Percentiles rank a stretch among this genome's conserved stretches.
Evolutionary conservation across 2,797 vertebrate species (phyloP).

Genomic region (Paedocypris micromegethes): DNA sequence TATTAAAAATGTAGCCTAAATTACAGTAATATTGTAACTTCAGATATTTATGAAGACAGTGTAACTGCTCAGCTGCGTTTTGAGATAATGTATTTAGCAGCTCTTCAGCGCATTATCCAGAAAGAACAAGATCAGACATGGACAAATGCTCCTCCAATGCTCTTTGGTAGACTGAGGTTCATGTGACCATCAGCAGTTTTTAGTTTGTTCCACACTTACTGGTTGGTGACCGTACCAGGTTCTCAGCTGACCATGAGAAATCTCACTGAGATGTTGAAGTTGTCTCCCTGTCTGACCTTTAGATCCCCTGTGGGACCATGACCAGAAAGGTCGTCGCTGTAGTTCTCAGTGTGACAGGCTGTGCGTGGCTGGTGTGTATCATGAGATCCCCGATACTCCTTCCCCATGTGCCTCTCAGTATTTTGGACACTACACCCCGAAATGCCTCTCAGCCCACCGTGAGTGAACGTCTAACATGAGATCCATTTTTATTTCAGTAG

Average conservation of each 20-base stretch:
- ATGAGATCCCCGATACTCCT: constrained; percentile 62
- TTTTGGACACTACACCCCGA: constrained; percentile 64
- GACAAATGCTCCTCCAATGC: constrained; percentile 7
- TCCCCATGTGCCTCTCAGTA: constrained; percentile 61
- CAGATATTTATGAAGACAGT: too few relatives aligned
- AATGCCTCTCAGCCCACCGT: constrained; percentile 64
- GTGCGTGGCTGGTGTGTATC: constrained; percentile 59
- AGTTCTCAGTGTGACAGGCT: constrained; percentile 63
- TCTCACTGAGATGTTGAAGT: constrained; percentile 2
- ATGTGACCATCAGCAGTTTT: constrained; percentile 67
- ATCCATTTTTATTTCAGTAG: not conserved
- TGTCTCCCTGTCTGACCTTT: constrained; percentile 24
- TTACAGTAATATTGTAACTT: too few relatives aligned
- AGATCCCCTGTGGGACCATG: constrained; percentile 55
- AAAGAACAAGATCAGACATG: constrained; percentile 52
- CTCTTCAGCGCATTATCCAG: constrained; percentile 37
- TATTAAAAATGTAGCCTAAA: too few relatives aligned
- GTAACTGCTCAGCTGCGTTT: too few relatives aligned
- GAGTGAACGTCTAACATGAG: constrained; percentile 5
- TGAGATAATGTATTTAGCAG: too few relatives aligned
- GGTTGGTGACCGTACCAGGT: constrained; percentile 6
- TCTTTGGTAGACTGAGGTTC: constrained; percentile 14
- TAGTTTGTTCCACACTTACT: constrained; percentile 60
- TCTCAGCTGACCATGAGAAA: constrained; percentile 26
- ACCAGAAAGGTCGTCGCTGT: constrained; percentile 45